Base-by-base conservation (phyloP, 1,140 invertebrate species). In the Acromyrmex echinatior region DNA sequence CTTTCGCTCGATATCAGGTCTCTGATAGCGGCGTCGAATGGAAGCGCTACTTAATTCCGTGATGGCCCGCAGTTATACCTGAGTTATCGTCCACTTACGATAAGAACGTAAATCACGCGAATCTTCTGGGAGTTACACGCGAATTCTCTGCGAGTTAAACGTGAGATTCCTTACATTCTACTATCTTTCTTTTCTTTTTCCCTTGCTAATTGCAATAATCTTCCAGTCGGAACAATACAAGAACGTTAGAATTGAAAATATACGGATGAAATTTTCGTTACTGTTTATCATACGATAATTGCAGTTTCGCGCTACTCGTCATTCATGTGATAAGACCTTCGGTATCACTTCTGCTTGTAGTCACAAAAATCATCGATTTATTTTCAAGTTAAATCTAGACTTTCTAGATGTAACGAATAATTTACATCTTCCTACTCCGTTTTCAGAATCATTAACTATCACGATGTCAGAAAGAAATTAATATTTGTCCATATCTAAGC, bases 81-180 rank as follows among this genome's bases (percentile, higher is more conserved):
- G 63, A 86, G 31, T 70, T 80, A 86, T 70, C 63, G 76, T 49
- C 76, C 77, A 68, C 35, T 81, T 73, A 80, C 77, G 78, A 86
- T 45, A 53, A 49, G 66, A 65, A 35, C 31, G 51, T 68, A 70
- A 79, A 79, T 86, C 84, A 79, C 74, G 76, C 84, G 60, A 68
- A 60, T 76, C 35, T 12, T 45, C 39, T 45, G 10, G 10, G 9
- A 45, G 9, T 45, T 45, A 45, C 39, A 45, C 39, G 39, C 39
- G 39, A 45, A 45, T 45, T 45, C 58, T 31, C 65, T 21, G 18
- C n/a, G 28, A 74, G n/a, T 80, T 86, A 80, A 86, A 71, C 49
- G n/a, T 6, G 35, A n/a, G 31, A 79, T 51, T 28, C 56, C 74
- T 53, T 31, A 14, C 3, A n/a, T 76, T 85, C 45, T 56, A n/a